phyloP scores from a whole-genome alignment of 2,113 vertebrate genomes.

The Axis porcinus region DNA sequence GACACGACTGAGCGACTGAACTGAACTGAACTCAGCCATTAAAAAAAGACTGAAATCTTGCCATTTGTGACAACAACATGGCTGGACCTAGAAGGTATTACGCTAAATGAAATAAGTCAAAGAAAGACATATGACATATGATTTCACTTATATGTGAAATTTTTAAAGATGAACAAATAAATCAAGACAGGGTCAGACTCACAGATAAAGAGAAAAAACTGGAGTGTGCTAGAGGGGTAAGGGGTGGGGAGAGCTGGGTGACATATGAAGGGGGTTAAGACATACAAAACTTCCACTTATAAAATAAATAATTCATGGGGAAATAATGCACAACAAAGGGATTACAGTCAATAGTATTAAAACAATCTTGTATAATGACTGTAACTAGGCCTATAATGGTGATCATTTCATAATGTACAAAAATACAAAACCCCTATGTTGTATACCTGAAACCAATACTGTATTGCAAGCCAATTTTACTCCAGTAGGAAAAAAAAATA shows the following conservation, averaged over 20 bases:
- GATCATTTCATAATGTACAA: not conserved
- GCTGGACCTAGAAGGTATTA: not conserved
- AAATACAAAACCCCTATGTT: not conserved
- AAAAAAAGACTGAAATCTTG: not conserved
- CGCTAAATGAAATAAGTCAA: not conserved
- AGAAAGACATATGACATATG: not conserved
- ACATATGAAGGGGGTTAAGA: not conserved
- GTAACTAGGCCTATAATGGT: not conserved
- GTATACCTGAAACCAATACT: not conserved
- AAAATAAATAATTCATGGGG: not conserved
- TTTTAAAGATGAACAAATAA: not conserved
- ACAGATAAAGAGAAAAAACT: not conserved
- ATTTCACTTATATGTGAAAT: not conserved
- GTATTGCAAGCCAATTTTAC: not conserved
- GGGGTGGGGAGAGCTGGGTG: not conserved
- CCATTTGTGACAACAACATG: not conserved
- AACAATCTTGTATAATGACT: not conserved
- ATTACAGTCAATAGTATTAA: not conserved
- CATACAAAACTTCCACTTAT: not conserved
- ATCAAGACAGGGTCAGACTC: not conserved
- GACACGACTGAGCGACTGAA: not conserved
- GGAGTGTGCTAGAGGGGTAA: not conserved
- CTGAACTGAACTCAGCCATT: not conserved
- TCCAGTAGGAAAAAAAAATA: not conserved
- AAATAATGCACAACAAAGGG: not conserved